Evolutionary conservation across 2,797 vertebrate species (phyloP).

Genomic region (Pachyuromys duprasi): DNA sequence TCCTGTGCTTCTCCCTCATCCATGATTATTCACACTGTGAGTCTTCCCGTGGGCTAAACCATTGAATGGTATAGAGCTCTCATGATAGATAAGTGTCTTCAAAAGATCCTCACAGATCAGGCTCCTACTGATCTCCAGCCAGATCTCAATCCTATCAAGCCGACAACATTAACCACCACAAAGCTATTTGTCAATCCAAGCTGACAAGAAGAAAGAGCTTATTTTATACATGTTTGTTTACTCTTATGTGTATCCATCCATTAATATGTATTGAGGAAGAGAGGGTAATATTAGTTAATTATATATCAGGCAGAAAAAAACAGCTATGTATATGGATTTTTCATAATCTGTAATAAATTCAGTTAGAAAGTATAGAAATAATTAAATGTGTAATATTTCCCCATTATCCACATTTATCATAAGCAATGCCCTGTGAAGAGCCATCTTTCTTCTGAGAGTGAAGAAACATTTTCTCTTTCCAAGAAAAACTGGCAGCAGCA

Average conservation of each 20-base stretch:
- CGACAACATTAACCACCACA: background rate
- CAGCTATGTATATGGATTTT: conserved; percentile 26
- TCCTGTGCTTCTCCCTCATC: background rate
- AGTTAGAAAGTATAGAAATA: conserved; percentile 34
- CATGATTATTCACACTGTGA: background rate
- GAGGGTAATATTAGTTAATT: background rate
- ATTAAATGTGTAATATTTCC: conserved; percentile 16
- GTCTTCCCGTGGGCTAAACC: background rate
- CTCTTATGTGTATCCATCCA: background rate
- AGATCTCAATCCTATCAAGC: background rate
- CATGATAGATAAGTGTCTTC: background rate
- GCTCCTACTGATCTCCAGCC: background rate
- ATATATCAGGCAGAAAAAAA: conserved; percentile 41
- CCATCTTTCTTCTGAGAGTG: conserved; percentile 14
- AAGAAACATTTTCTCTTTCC: conserved; percentile 29
- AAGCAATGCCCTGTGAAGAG: conserved; percentile 43
- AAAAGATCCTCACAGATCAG: background rate
- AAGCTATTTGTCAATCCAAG: background rate
- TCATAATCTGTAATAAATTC: conserved; percentile 21
- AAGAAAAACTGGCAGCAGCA: background rate
- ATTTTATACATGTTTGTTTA: background rate
- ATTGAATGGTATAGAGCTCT: background rate
- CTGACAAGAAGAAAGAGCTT: background rate
- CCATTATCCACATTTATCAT: conserved; percentile 31
- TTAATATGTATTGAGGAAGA: background rate